Percentiles rank a stretch among this genome's conserved stretches.
Evolutionary conservation across 2,888 invertebrate genomes (phyloP).

Genomic region (Thysanoteuthis rhombus): DNA sequence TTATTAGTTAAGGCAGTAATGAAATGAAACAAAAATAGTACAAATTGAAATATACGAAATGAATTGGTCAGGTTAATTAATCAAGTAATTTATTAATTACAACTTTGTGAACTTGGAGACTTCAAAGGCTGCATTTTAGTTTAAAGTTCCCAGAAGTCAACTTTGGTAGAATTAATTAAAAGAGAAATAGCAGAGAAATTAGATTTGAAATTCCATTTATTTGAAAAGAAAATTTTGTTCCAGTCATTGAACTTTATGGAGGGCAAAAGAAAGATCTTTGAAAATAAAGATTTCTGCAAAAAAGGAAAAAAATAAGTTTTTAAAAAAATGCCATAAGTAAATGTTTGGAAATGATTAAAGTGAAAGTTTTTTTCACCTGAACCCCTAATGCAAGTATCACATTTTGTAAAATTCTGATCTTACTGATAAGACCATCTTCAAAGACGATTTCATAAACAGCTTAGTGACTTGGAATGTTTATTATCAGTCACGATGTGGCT

Average conservation of each 20-base stretch:
- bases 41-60: not conserved
- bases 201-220: not conserved
- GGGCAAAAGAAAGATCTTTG: not conserved
- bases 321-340: too few relatives aligned
- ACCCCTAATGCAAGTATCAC: too few relatives aligned
- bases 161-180: not conserved
- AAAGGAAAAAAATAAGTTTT: not conserved
- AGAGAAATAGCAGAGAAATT: not conserved
- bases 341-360: too few relatives aligned
- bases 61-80: not conserved
- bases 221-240: not conserved
- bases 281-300: too few relatives aligned
- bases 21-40: conserved; percentile 12
- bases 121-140: not conserved
- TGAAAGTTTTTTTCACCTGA: too few relatives aligned
- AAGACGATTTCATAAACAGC: too few relatives aligned
- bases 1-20: not conserved
- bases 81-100: conserved; percentile 12
- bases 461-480: too few relatives aligned
- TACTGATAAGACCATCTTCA: too few relatives aligned
- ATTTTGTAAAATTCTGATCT: too few relatives aligned
- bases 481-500: too few relatives aligned
- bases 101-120: not conserved
- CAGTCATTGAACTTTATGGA: not conserved
- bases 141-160: not conserved